These are phyloP conservation scores for Rhingia rostrata DNA, from an alignment of 2,888 invertebrate species.

Conservation along the genomic window DNA sequence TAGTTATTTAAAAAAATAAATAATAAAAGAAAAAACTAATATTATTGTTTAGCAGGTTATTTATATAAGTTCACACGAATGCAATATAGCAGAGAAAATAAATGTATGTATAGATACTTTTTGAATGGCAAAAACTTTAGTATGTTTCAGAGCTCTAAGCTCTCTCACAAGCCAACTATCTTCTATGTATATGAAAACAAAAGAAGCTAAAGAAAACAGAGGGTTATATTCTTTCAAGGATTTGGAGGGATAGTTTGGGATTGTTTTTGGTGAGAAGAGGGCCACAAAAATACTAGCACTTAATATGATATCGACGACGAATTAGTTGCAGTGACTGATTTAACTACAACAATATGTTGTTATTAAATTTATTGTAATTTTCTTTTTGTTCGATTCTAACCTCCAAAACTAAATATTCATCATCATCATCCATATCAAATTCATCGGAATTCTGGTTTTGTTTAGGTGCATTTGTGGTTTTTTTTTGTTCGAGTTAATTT, in stretches of 20 bases:
- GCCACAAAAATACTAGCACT: slow-evolving; percentile 44
- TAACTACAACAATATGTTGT: slow-evolving; percentile 36
- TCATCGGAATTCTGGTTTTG: slow-evolving; percentile 77
- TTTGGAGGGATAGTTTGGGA: slow-evolving; percentile 13
- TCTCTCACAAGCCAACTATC: slow-evolving; percentile 48
- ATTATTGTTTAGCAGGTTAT: slow-evolving; percentile 19
- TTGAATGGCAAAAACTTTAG: slow-evolving; percentile 6
- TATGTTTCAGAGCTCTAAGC: slow-evolving; percentile 41
- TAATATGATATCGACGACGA: slow-evolving; percentile 62
- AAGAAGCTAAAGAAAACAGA: slow-evolving; percentile 46
- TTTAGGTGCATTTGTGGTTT: slow-evolving; percentile 39
- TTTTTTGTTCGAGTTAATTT: slow-evolving; percentile 43
- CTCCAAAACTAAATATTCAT: slow-evolving; percentile 83
- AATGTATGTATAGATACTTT: background rate
- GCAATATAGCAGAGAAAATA: slow-evolving; percentile 46
- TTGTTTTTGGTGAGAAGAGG: background rate
- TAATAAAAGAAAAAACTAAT: background rate
- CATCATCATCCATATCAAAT: slow-evolving; percentile 81
- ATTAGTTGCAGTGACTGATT: slow-evolving; percentile 41
- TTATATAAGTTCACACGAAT: slow-evolving; percentile 42
- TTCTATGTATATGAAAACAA: background rate
- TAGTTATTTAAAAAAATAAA: slow-evolving; percentile 25
- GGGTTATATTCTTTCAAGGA: slow-evolving; percentile 33
- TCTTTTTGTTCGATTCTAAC: slow-evolving; percentile 79
- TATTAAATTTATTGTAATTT: slow-evolving; percentile 25